phyloP scores from a whole-genome alignment of 2,888 invertebrate species.

The Endotricha flammealis region DNA sequence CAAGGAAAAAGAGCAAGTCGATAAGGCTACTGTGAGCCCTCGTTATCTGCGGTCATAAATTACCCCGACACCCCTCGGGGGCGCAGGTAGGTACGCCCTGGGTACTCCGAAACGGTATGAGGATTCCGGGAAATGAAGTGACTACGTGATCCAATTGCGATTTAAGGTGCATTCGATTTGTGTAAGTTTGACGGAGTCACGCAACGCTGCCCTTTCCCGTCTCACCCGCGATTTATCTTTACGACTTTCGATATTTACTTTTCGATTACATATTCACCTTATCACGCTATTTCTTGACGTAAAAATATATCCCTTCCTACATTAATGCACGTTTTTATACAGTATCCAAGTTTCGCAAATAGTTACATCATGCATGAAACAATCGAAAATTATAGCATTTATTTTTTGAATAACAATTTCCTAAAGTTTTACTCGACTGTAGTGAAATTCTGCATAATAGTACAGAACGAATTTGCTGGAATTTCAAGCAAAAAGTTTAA shows the following conservation, averaged over 20 bases:
- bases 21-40: constrained; percentile 73
- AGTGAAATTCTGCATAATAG: too few relatives aligned
- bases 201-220: constrained; percentile 30
- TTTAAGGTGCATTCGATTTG: constrained; percentile 70
- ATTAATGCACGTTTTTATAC: too few relatives aligned
- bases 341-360: too few relatives aligned
- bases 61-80: constrained; percentile 66
- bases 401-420: not conserved
- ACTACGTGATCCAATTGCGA: constrained; percentile 77
- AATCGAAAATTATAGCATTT: too few relatives aligned
- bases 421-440: not conserved
- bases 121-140: constrained; percentile 70
- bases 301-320: too few relatives aligned
- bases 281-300: constrained; percentile 9
- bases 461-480: too few relatives aligned
- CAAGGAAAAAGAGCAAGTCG: constrained; percentile 67
- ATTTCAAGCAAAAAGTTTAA: not conserved
- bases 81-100: constrained; percentile 59
- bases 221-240: constrained; percentile 25
- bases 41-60: constrained; percentile 76
- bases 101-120: constrained; percentile 53
- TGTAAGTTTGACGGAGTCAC: constrained; percentile 42
- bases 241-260: constrained; percentile 13
- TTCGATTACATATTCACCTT: constrained; percentile 10
- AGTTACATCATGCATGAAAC: too few relatives aligned